These are phyloP conservation scores for Zosterops lateralis DNA, from an alignment of 2,113 vertebrate species.

Conservation along the genomic window DNA sequence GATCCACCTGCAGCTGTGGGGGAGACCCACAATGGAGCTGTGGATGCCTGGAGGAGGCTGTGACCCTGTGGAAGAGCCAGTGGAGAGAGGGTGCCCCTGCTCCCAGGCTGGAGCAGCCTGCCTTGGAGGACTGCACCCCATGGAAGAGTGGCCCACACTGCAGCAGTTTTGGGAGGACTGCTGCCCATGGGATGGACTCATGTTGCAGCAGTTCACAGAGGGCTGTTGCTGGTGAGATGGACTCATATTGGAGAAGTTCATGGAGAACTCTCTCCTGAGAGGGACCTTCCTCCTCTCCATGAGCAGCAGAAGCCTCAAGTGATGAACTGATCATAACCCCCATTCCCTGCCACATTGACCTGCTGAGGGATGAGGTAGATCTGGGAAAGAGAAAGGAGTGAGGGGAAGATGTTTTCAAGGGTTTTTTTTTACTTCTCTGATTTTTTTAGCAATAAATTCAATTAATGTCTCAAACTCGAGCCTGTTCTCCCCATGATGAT, in stretches of 20 bases:
- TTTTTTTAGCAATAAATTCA: neutral
- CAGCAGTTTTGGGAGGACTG: neutral
- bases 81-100: neutral
- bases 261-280: neutral
- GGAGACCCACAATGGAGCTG: fast-evolving
- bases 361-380: neutral
- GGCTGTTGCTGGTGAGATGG: fast-evolving
- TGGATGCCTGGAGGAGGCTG: neutral
- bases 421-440: neutral
- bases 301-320: neutral
- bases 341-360: neutral
- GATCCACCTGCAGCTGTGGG: neutral
- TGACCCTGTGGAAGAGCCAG: neutral
- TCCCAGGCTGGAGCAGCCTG: neutral
- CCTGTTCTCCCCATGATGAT: neutral
- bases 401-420: neutral
- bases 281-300: neutral
- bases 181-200: neutral
- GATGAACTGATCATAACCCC: neutral
- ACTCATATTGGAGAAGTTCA: neutral
- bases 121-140: neutral
- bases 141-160: neutral
- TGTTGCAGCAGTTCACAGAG: neutral
- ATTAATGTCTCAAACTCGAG: neutral
- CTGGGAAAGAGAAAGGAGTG: neutral